These are phyloP conservation scores for Penelope pileata DNA, from an alignment of 2,113 vertebrate species.

Conservation along the genomic window DNA sequence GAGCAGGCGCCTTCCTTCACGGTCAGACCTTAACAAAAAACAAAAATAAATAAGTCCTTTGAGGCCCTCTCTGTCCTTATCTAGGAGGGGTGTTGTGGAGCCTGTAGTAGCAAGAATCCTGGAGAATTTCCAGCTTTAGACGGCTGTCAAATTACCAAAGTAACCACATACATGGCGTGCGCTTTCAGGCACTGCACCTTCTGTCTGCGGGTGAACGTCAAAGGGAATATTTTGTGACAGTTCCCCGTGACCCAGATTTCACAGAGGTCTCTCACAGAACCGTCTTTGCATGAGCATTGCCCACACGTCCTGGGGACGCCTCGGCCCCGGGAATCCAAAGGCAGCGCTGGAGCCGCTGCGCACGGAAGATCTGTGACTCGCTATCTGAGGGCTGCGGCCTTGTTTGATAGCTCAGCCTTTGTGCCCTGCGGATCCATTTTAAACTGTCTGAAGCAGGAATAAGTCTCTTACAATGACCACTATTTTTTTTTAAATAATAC, in stretches of 20 bases:
- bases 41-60: background rate
- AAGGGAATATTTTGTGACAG: slow-evolving; percentile 50
- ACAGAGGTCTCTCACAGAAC: slow-evolving; percentile 13
- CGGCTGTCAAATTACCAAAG: slow-evolving; percentile 9
- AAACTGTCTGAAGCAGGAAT: slow-evolving; percentile 43
- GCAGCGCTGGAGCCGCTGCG: background rate
- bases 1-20: slow-evolving; percentile 10
- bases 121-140: background rate
- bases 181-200: slow-evolving; percentile 16
- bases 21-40: background rate
- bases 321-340: slow-evolving; percentile 8
- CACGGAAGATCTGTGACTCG: slow-evolving; percentile 11
- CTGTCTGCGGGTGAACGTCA: slow-evolving; percentile 15
- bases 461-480: slow-evolving; percentile 53
- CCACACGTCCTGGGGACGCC: background rate
- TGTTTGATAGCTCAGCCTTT: slow-evolving; percentile 56
- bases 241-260: slow-evolving; percentile 60
- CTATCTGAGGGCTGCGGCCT: slow-evolving; percentile 28
- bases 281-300: slow-evolving; percentile 25
- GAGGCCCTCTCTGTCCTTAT: background rate
- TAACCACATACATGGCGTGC: background rate
- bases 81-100: background rate
- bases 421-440: slow-evolving; percentile 47
- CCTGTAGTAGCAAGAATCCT: background rate
- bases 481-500: slow-evolving; percentile 18